Evolutionary conservation across 2,888 invertebrate species (phyloP).

Genomic region (Volucella zonaria): DNA sequence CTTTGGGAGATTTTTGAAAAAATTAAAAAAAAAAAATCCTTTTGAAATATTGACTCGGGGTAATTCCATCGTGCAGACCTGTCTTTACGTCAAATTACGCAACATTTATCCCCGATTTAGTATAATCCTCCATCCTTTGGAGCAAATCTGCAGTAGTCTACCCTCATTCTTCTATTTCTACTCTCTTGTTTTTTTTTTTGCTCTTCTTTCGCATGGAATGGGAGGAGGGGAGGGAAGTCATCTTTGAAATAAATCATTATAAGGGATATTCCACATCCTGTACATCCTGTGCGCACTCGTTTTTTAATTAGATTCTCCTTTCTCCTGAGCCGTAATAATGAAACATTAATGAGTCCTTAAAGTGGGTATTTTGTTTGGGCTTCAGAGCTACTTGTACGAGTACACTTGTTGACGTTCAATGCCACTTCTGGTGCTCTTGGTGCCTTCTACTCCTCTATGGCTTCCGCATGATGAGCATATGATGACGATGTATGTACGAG

Average conservation of each 20-base stretch:
- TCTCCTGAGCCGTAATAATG: constrained; percentile 55
- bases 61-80: constrained; percentile 27
- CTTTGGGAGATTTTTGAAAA: not conserved
- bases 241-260: constrained; percentile 41
- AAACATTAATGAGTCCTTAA: constrained; percentile 70
- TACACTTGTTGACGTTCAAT: constrained; percentile 60
- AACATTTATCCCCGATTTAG: constrained; percentile 60
- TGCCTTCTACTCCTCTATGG: too few species aligned
- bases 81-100: constrained; percentile 29
- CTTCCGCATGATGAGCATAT: constrained; percentile 24
- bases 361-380: constrained; percentile 50
- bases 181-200: constrained; percentile 3
- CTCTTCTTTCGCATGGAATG: not conserved
- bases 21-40: constrained; percentile 24
- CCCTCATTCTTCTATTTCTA: constrained; percentile 19
- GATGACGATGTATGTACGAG: not conserved
- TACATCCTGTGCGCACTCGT: constrained; percentile 61
- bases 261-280: constrained; percentile 61
- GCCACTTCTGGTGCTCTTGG: not conserved
- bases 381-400: not conserved
- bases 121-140: constrained; percentile 40
- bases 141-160: constrained; percentile 11
- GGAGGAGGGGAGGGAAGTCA: not conserved
- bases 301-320: constrained; percentile 69
- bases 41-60: constrained; percentile 43